Conservation (phyloP, 2,888 invertebrate genomes). For the Seladonia tumulorum region DNA sequence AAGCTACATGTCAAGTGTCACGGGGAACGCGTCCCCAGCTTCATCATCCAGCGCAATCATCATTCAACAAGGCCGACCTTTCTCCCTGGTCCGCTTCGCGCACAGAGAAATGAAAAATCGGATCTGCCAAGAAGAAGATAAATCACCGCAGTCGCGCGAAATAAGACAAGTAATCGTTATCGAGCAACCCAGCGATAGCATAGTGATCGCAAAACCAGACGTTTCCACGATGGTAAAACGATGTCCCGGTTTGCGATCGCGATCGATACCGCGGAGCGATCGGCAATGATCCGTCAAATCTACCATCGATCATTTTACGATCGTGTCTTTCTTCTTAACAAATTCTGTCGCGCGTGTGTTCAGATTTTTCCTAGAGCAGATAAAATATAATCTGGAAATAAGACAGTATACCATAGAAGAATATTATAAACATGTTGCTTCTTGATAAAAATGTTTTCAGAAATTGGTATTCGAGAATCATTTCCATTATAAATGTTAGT, state of each 20-base stretch:
- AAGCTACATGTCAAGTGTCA: slow-evolving; percentile 20
- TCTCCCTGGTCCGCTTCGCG: neutral
- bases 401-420: neutral
- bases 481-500: too few species aligned
- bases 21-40: slow-evolving; percentile 17
- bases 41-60: slow-evolving; percentile 25
- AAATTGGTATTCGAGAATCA: too few species aligned
- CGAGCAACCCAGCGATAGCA: neutral
- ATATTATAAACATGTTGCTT: neutral
- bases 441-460: too few species aligned
- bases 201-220: neutral
- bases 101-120: slow-evolving; percentile 12
- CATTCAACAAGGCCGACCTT: slow-evolving; percentile 15
- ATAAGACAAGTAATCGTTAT: slow-evolving; percentile 20
- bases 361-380: neutral
- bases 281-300: neutral
- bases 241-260: neutral
- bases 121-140: neutral
- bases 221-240: neutral
- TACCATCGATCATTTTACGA: neutral
- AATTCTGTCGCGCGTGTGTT: neutral
- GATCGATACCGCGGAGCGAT: neutral
- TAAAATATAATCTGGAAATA: neutral
- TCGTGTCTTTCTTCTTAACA: neutral
- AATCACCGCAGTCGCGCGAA: neutral